Percentiles rank a stretch among this genome's conserved stretches.
phyloP scores from a whole-genome alignment of 2,888 invertebrate genomes.

The Polydrusus tereticollis region DNA sequence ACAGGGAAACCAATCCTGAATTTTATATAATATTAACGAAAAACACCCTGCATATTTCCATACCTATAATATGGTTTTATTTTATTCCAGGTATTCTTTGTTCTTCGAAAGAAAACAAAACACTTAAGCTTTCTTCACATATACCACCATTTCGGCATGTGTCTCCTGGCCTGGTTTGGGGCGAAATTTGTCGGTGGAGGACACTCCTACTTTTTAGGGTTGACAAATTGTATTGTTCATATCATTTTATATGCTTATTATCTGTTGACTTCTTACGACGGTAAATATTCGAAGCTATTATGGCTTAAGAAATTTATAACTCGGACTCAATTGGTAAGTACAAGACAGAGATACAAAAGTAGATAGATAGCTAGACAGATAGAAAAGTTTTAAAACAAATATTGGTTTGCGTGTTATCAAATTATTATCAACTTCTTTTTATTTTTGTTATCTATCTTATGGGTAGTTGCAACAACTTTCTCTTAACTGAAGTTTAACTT shows the following conservation, averaged over 20 bases:
- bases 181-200: slow-evolving; percentile 78
- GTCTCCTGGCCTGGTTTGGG: slow-evolving; percentile 74
- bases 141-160: slow-evolving; percentile 89
- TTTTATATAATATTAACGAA: too few relatives aligned
- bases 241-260: slow-evolving; percentile 88
- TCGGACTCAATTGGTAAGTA: slow-evolving; percentile 80
- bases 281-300: slow-evolving; percentile 73
- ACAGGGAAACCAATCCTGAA: too few relatives aligned
- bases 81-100: slow-evolving; percentile 78
- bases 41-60: too few relatives aligned
- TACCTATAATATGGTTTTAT: too few relatives aligned
- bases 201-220: slow-evolving; percentile 71
- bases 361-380: too few relatives aligned
- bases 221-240: slow-evolving; percentile 83
- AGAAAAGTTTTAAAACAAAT: too few relatives aligned
- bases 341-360: not conserved
- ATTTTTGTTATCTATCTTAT: too few relatives aligned
- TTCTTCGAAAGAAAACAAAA: slow-evolving; percentile 84
- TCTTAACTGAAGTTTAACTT: too few relatives aligned
- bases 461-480: too few relatives aligned
- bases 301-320: slow-evolving; percentile 92
- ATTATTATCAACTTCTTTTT: too few relatives aligned
- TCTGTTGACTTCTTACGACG: too few relatives aligned
- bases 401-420: too few relatives aligned
- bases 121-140: slow-evolving; percentile 89